Evolutionary conservation across 2,888 invertebrate genomes (phyloP).

Genomic region (Pilophorus perplexus): DNA sequence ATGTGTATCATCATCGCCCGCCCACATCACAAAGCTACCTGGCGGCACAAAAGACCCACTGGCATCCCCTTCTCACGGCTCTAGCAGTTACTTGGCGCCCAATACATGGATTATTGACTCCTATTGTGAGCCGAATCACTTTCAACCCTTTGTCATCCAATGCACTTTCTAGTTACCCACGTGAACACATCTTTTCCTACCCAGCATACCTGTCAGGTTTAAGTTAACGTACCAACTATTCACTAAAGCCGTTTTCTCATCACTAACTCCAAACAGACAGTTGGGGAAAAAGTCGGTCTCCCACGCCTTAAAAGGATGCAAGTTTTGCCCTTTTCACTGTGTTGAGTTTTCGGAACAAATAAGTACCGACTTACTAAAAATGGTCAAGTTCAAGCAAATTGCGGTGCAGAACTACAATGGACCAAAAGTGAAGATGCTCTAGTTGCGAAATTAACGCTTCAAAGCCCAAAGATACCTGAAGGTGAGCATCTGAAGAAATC

Average conservation of each 20-base stretch:
- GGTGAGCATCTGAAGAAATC: too few species aligned
- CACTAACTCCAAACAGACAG: too few species aligned
- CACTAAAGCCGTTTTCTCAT: slow-evolving; percentile 4
- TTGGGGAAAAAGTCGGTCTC: not conserved
- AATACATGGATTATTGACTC: slow-evolving; percentile 14
- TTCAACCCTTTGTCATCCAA: slow-evolving; percentile 23
- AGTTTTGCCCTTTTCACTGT: not conserved
- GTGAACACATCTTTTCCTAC: slow-evolving; percentile 8
- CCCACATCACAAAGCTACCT: slow-evolving; percentile 24
- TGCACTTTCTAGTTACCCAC: slow-evolving; percentile 5
- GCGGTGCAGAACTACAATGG: too few species aligned
- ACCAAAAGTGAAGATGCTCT: too few species aligned
- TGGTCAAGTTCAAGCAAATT: too few species aligned
- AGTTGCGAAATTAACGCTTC: too few species aligned
- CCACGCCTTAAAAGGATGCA: not conserved
- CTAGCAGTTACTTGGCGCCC: not conserved
- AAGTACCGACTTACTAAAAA: too few species aligned
- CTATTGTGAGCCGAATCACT: slow-evolving; percentile 12
- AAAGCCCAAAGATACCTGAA: too few species aligned
- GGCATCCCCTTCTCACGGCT: slow-evolving; percentile 15
- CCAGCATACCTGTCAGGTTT: slow-evolving; percentile 11
- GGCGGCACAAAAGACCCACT: not conserved
- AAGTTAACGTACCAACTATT: slow-evolving; percentile 7
- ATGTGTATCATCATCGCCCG: slow-evolving; percentile 38
- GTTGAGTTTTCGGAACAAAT: not conserved